Percentiles rank a stretch among this genome's conserved stretches.
phyloP scores from a whole-genome alignment of 1,140 invertebrate genomes.

The Drosophila pruinosa region DNA sequence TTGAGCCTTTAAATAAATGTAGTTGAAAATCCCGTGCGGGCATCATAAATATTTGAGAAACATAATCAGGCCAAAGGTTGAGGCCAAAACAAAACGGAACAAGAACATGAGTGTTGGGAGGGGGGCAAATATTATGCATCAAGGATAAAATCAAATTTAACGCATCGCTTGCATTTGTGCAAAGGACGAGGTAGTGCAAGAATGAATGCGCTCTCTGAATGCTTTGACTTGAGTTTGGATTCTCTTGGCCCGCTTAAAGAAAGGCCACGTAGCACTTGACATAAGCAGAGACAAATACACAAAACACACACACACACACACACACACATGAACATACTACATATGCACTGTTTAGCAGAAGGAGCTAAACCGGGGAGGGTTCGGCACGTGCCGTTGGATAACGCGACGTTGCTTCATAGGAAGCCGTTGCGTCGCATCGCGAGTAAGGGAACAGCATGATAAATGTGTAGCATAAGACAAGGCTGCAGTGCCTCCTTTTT shows the following conservation, averaged over 20 bases:
- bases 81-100: constrained; percentile 23
- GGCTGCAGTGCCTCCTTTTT: constrained; percentile 12
- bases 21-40: constrained; percentile 11
- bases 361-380: not conserved
- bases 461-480: constrained; percentile 78
- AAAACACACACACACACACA: constrained; percentile 9
- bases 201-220: constrained; percentile 16
- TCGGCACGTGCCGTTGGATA: constrained; percentile 63
- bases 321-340: constrained; percentile 3
- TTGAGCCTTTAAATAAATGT: constrained; percentile 44
- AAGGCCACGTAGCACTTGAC: constrained; percentile 57
- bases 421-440: constrained; percentile 19
- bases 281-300: constrained; percentile 37
- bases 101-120: constrained; percentile 18
- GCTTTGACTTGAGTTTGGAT: constrained; percentile 21
- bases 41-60: constrained; percentile 39
- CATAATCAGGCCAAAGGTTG: constrained; percentile 48
- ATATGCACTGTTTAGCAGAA: not conserved
- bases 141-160: constrained; percentile 80
- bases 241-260: constrained; percentile 34
- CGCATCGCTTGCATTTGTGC: constrained; percentile 61
- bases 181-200: constrained; percentile 8
- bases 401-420: constrained; percentile 44
- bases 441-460: constrained; percentile 62
- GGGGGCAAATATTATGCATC: constrained; percentile 48